A percentile compares a stretch with the other conserved stretches of the same genome.
These are phyloP conservation scores for Antedon mediterranea DNA, from an alignment of 53 echinoderm and acorn worm species.

Conservation along the genomic window DNA sequence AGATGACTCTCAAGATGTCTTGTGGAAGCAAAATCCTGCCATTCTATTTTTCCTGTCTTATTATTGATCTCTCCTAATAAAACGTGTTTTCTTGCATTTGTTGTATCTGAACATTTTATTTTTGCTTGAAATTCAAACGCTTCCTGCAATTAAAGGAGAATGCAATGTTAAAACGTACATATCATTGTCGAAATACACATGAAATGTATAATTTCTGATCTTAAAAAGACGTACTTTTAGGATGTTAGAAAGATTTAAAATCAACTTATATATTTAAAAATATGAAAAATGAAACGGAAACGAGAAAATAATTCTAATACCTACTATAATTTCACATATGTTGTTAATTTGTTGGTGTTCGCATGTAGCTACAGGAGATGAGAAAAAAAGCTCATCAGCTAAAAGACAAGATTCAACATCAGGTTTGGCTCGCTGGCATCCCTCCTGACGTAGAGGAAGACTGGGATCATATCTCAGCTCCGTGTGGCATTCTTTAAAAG, in stretches of 20 bases:
- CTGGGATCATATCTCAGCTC: not conserved
- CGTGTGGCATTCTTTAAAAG: no score
- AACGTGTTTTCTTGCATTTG: not conserved
- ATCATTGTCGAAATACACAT: no score
- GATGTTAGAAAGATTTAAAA: no score
- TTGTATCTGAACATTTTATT: conserved; percentile 10
- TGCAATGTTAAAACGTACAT: no score
- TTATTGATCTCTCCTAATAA: conserved; percentile 13
- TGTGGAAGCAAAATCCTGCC: conserved; percentile 8
- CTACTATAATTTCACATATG: conserved; percentile 30
- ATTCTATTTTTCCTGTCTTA: conserved; percentile 11
- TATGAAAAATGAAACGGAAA: no score
- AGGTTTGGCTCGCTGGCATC: conserved; percentile 15
- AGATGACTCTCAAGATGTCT: conserved; percentile 5
- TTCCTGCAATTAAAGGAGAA: not conserved
- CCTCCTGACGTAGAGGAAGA: not conserved
- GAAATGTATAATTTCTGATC: no score
- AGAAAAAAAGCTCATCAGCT: conserved; percentile 19
- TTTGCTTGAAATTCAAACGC: not conserved
- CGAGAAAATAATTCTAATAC: no score
- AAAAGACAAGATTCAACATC: conserved; percentile 16
- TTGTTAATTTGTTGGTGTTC: not conserved
- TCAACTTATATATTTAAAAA: no score
- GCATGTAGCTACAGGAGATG: conserved; percentile 19
- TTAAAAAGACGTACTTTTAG: no score